These are phyloP conservation scores for Troilus luridus DNA, from an alignment of 2,888 invertebrate genomes.

Conservation along the genomic window DNA sequence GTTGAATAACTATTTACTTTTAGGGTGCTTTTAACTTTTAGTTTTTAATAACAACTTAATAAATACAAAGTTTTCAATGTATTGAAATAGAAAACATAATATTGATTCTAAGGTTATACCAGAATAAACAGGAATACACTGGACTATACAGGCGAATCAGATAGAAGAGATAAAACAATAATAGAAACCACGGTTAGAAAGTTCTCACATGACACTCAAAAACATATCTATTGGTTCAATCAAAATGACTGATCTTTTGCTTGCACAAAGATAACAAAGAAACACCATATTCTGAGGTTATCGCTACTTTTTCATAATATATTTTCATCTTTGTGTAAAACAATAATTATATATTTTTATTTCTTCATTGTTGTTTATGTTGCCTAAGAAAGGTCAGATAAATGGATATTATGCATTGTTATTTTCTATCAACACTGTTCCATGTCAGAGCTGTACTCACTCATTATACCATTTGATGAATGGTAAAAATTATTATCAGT, in stretches of 20 bases:
- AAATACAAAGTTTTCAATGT: neutral
- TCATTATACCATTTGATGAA: neutral
- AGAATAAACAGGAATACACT: neutral
- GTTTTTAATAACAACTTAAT: neutral
- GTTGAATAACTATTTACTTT: neutral
- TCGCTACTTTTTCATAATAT: neutral
- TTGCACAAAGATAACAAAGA: neutral
- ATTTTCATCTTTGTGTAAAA: constrained; percentile 6
- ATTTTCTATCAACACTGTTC: neutral
- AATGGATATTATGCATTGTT: neutral
- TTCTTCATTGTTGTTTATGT: constrained; percentile 22
- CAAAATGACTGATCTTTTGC: neutral
- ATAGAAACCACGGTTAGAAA: neutral
- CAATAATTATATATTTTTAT: constrained; percentile 7
- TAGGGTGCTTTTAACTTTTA: neutral
- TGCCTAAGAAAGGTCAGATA: neutral
- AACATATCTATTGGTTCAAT: neutral
- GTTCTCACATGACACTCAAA: neutral
- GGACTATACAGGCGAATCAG: neutral
- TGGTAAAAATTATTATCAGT: neutral
- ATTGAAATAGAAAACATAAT: neutral
- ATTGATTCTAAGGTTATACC: neutral
- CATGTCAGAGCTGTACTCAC: neutral
- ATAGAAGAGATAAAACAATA: neutral
- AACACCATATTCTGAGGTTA: constrained; percentile 13